Percentiles rank a stretch among this genome's conserved stretches.
Conservation (phyloP, 1,140 invertebrate genomes). For the Potamilus streckersoni region DNA sequence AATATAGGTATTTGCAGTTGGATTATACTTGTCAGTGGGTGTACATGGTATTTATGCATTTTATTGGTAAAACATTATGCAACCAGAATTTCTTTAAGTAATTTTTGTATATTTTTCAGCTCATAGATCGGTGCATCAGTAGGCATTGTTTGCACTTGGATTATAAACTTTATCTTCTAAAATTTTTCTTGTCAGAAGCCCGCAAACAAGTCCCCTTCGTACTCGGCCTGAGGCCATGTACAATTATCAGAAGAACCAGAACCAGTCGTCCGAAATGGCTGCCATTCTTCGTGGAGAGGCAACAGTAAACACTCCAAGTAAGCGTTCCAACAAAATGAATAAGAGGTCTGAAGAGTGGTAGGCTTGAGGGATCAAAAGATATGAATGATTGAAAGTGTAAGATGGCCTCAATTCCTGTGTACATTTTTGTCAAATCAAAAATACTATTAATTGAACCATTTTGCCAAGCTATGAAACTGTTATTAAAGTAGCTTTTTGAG, state of each 20-base stretch:
- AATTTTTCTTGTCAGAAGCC: conserved; percentile 12
- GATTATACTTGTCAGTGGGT: no score
- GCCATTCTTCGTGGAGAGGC: conserved; percentile 29
- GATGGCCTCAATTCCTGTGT: no score
- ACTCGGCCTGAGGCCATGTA: conserved; percentile 28
- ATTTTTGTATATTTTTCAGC: no score
- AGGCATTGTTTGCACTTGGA: not conserved
- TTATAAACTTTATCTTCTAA: not conserved
- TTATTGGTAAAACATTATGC: no score
- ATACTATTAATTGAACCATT: no score
- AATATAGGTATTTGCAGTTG: no score
- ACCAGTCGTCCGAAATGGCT: conserved; percentile 29
- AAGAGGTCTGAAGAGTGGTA: conserved; percentile 37
- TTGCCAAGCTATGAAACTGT: no score
- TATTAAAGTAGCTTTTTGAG: no score
- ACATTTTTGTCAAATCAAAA: no score
- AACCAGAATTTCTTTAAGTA: no score
- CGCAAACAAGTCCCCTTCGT: conserved; percentile 24
- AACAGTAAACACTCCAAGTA: not conserved
- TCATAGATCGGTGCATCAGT: not conserved
- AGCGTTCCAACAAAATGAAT: conserved; percentile 25
- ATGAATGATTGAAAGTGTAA: no score
- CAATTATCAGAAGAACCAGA: conserved; percentile 24
- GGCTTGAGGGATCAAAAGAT: not conserved
- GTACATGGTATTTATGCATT: no score